phyloP scores from a whole-genome alignment of 2,888 invertebrate species.

The Lomographa bimaculata region DNA sequence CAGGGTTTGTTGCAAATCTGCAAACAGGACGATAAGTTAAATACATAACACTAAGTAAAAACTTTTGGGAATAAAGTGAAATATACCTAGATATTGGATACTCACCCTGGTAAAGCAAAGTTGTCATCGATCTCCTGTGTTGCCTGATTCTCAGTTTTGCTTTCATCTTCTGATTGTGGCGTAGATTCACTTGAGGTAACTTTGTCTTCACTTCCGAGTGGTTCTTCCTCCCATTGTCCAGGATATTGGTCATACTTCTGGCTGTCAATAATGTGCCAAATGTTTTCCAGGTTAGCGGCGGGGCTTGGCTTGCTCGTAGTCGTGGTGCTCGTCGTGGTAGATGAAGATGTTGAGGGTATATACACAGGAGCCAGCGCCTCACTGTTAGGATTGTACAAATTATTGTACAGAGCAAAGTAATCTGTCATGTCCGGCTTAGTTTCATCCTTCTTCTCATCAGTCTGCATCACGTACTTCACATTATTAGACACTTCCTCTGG shows the following conservation, averaged over 20 bases:
- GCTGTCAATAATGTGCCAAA: slow-evolving; percentile 76
- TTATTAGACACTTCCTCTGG: slow-evolving; percentile 36
- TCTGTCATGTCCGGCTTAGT: slow-evolving; percentile 48
- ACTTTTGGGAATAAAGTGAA: no score
- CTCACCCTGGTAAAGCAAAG: slow-evolving; percentile 74
- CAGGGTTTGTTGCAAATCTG: slow-evolving; percentile 69
- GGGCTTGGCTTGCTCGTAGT: slow-evolving; percentile 48
- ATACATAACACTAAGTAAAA: no score
- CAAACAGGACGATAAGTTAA: no score
- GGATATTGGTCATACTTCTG: slow-evolving; percentile 61
- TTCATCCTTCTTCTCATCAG: slow-evolving; percentile 29
- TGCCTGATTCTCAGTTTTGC: slow-evolving; percentile 25
- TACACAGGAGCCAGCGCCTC: slow-evolving; percentile 48
- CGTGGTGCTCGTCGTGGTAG: slow-evolving; percentile 46
- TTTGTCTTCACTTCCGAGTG: slow-evolving; percentile 40
- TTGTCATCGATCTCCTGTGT: slow-evolving; percentile 49
- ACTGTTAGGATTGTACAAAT: slow-evolving; percentile 48
- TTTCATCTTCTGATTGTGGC: slow-evolving; percentile 16
- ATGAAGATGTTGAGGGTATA: slow-evolving; percentile 40
- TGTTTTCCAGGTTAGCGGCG: slow-evolving; percentile 56
- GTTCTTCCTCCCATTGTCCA: slow-evolving; percentile 64
- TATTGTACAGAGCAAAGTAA: slow-evolving; percentile 61
- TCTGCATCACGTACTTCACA: slow-evolving; percentile 42
- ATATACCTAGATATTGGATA: no score
- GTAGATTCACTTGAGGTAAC: slow-evolving; percentile 19